Base-by-base conservation (phyloP, 92 coral and sea anemone genomes). In the Montipora capitata region DNA sequence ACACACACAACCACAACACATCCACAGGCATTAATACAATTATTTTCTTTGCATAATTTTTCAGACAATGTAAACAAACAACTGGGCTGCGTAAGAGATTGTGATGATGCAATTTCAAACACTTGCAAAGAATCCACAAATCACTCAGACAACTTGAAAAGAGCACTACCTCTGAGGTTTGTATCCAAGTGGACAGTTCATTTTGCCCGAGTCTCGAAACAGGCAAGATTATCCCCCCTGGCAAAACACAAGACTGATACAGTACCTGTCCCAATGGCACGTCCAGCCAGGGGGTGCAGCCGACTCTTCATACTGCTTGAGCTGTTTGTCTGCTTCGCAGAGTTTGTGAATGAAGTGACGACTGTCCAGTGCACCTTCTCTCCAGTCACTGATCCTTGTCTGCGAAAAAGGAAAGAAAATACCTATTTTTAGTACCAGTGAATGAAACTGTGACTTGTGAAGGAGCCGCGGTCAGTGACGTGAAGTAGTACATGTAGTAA, bases 181-280 rank as follows among this genome's bases (percentile, higher is more conserved):
- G 35, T 27, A 58, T 76, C 80, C 74, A 77, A 54, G 12, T 11
- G 39, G 66, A 80, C 76, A 81, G 77, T 81, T 69, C 77, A 81
- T 81, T 81, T 68, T 10, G 77, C 70, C 12, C 17, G 77, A 56
- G 68, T 79, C 87, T 72, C 87, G 79, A 83, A 56, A 61, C 79
- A 72, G 79, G 79, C 87, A 59, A 44, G 79, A 83, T 58, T 68
- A 43, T 68, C 80, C 87, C 87, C 87, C 87, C 87, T 90, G 96
- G 96, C 90, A 87, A 90, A 93, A 93, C 86, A 90, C 92, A 77
- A 90, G 94, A 78, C 72, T 90, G 84, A 90, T 95, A 95, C 99
- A 87, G 98, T 97, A 97, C 99, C 99, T 97, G 99, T 97, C 97
- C 99, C 99, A 97, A 83, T 97, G 95, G 93, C 99, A 97, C 86